These are phyloP conservation scores for Papilio aristodemus DNA, from an alignment of 1,140 invertebrate species.

Conservation along the genomic window DNA sequence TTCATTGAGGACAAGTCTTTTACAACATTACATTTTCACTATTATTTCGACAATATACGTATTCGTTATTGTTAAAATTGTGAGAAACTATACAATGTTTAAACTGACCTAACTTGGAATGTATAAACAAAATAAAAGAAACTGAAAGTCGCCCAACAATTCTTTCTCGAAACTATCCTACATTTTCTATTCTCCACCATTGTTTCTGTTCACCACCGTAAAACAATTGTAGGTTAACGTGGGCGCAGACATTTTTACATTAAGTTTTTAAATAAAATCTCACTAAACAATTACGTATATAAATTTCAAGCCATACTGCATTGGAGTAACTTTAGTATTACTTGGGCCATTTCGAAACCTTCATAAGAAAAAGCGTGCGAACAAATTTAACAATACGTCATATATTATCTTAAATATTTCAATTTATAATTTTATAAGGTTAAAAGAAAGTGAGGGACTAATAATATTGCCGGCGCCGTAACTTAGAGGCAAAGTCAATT, in stretches of 20 bases:
- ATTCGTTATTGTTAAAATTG: too few relatives aligned
- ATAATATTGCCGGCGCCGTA: too few relatives aligned
- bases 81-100: conserved; percentile 1
- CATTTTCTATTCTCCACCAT: conserved; percentile 69
- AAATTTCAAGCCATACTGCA: background rate
- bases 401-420: too few relatives aligned
- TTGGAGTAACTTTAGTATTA: background rate
- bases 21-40: too few relatives aligned
- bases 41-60: too few relatives aligned
- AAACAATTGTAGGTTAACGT: conserved; percentile 41
- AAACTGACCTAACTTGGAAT: too few relatives aligned
- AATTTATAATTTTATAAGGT: too few relatives aligned
- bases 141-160: conserved; percentile 62
- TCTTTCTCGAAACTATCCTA: conserved; percentile 55
- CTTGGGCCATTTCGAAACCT: background rate
- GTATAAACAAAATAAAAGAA: conserved; percentile 43
- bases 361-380: conserved; percentile 1
- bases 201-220: conserved; percentile 64
- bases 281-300: background rate
- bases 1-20: too few relatives aligned
- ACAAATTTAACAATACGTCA: background rate
- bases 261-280: background rate
- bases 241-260: background rate
- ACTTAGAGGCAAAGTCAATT: too few relatives aligned
- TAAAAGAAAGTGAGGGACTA: too few relatives aligned